Evolutionary conservation across 2,113 vertebrate genomes (phyloP), one percentile per base, ranked within the genome.

Genomic region (Leptodactylus fuscus): DNA sequence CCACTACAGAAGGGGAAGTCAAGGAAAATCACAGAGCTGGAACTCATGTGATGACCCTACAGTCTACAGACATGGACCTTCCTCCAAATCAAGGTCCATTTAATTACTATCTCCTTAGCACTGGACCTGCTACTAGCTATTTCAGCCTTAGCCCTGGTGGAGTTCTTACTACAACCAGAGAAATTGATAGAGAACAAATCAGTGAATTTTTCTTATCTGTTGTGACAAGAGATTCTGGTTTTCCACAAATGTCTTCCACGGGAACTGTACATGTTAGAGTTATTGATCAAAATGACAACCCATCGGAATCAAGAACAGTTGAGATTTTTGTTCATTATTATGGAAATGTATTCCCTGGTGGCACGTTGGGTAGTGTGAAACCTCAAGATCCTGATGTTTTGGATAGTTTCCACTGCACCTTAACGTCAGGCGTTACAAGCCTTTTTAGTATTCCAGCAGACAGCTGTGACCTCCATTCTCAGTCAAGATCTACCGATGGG

Each of bases 241-340:
- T 96, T 18, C 98, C 98, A 71, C 97, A 98, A 38, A 99, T 99
- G 98, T 98, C 97, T 58, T 99, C 98, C 74, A 99, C 97, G 0
- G 97, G 96, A 86, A 99, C 96, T 0, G 95, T 99, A 88, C 96
- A 95, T 1, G 88, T 99, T 82, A 94, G 93, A 60, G 93, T 99
- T 36, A 93, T 94, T 48, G 98, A 99, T 88, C 95, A 98, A 88
- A 99, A 99, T 0, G 98, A 99, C 92, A 99, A 99, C 86, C 98
- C 98, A 0, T 99, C 98, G 0, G 95, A 97, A 88, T 91, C 98
- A 9, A 95, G 98, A 83, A 93, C 96, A 0, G 92, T 98, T 82
- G 97, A 99, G 88, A 95, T 99, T 89, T 97, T 95, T 84, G 97
- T 99, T 85, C 93, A 97, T 88, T 98, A 97, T 87, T 99, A 96